Conservation (phyloP, 1,140 invertebrate species). For the Coelopa frigida region DNA sequence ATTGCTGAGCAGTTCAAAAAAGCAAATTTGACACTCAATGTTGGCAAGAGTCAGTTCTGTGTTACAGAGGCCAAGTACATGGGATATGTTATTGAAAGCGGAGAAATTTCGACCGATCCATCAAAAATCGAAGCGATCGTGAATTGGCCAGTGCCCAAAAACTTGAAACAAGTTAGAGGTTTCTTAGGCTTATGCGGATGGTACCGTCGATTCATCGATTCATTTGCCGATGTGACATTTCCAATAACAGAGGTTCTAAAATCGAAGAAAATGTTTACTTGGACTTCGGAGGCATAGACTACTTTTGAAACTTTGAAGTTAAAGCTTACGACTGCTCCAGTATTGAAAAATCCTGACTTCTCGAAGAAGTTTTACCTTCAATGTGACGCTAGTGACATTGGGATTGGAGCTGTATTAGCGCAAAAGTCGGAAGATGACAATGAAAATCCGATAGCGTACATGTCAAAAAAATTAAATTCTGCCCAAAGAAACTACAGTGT, state of each 20-base stretch:
- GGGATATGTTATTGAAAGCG: slow-evolving; percentile 15
- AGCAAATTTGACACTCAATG: slow-evolving; percentile 46
- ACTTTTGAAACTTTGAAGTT: slow-evolving; percentile 2
- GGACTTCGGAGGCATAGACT: slow-evolving; percentile 1
- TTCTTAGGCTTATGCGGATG: slow-evolving; percentile 16
- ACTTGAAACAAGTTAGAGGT: slow-evolving; percentile 11
- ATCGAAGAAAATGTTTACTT: slow-evolving; percentile 6
- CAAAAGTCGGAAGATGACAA: too few relatives aligned
- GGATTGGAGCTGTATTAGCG: too few relatives aligned
- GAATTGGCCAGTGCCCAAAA: slow-evolving; percentile 17
- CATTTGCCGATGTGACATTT: slow-evolving; percentile 8
- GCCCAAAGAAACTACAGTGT: too few relatives aligned
- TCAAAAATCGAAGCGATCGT: slow-evolving; percentile 21
- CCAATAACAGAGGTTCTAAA: slow-evolving; percentile 14
- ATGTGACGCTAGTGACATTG: too few relatives aligned
- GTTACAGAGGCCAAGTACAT: slow-evolving; percentile 19
- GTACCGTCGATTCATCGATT: slow-evolving; percentile 15
- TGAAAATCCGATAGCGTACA: too few relatives aligned
- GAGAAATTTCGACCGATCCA: slow-evolving; percentile 18
- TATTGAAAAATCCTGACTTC: slow-evolving; percentile 34
- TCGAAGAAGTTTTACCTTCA: too few relatives aligned
- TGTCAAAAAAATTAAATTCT: too few relatives aligned
- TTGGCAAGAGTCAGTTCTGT: slow-evolving; percentile 45
- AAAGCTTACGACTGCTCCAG: not conserved
- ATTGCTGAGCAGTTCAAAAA: slow-evolving; percentile 37